Evolutionary conservation across 1,140 invertebrate species (phyloP).

Genomic region (Drosophila ambigua): DNA sequence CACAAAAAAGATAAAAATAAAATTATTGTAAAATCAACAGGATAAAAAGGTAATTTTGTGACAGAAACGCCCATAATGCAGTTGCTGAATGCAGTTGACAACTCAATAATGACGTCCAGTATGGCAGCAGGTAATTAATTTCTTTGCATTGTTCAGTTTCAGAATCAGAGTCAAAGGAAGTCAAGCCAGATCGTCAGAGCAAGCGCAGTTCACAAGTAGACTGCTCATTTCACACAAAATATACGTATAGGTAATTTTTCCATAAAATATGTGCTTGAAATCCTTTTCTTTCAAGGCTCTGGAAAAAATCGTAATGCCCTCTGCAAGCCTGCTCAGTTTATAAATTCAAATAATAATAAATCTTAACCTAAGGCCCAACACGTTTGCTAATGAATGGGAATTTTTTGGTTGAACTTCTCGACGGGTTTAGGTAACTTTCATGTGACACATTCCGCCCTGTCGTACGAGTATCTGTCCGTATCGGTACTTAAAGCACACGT

Average conservation of each 20-base stretch:
- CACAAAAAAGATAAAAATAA: slow-evolving; percentile 3
- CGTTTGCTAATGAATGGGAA: too few relatives aligned
- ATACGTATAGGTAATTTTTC: too few relatives aligned
- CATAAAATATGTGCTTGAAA: too few relatives aligned
- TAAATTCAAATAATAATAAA: too few relatives aligned
- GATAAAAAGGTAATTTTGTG: slow-evolving; percentile 28
- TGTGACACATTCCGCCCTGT: slow-evolving; percentile 7
- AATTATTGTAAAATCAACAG: slow-evolving; percentile 27
- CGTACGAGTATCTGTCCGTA: slow-evolving; percentile 3
- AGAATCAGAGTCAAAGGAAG: neutral
- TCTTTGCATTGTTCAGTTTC: slow-evolving; percentile 18
- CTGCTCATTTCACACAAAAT: too few relatives aligned
- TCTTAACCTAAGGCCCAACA: too few relatives aligned
- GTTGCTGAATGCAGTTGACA: slow-evolving; percentile 40
- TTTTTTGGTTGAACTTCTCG: neutral
- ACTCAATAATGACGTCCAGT: slow-evolving; percentile 45
- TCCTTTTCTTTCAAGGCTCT: too few relatives aligned
- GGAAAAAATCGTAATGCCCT: too few relatives aligned
- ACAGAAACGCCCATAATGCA: slow-evolving; percentile 25
- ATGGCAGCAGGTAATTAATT: slow-evolving; percentile 38
- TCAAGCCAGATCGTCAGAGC: too few relatives aligned
- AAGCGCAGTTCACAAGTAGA: too few relatives aligned
- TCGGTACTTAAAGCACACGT: slow-evolving; percentile 44
- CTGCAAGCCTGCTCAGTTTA: too few relatives aligned
- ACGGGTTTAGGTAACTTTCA: slow-evolving; percentile 30